Evolutionary conservation across 2,113 vertebrate genomes (phyloP).

Genomic region (Diglossa brunneiventris): DNA sequence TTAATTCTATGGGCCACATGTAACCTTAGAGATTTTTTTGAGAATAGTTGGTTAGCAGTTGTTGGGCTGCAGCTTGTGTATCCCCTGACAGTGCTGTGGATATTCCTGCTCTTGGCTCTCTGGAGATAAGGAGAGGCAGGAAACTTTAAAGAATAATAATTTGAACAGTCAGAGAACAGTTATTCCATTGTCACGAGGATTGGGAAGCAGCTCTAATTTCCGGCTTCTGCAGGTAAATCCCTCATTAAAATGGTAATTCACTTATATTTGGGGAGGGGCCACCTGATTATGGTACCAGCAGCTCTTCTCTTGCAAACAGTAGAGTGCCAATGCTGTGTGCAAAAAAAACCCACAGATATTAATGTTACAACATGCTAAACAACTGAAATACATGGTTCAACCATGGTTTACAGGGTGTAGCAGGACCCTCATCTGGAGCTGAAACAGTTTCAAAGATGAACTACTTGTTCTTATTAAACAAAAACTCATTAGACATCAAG

Average conservation of each 20-base stretch:
- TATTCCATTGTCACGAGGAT: neutral
- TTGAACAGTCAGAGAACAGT: neutral
- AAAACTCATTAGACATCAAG: neutral
- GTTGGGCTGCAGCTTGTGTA: neutral
- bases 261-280: neutral
- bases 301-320: neutral
- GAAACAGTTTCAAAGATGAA: neutral
- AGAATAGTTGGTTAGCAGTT: neutral
- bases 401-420: accelerated
- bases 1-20: constrained; percentile 37
- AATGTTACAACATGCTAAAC: neutral
- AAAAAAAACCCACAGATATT: neutral
- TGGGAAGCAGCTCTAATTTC: constrained; percentile 5
- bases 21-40: neutral
- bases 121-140: neutral
- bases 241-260: neutral
- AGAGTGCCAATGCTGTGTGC: neutral
- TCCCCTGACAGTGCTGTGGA: neutral
- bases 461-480: neutral
- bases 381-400: neutral
- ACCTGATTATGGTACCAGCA: neutral
- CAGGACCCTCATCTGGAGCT: neutral
- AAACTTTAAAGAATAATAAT: neutral
- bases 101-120: neutral
- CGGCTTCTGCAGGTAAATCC: neutral